Conservation (phyloP, 2,113 vertebrate genomes). For the Scomber colias region DNA sequence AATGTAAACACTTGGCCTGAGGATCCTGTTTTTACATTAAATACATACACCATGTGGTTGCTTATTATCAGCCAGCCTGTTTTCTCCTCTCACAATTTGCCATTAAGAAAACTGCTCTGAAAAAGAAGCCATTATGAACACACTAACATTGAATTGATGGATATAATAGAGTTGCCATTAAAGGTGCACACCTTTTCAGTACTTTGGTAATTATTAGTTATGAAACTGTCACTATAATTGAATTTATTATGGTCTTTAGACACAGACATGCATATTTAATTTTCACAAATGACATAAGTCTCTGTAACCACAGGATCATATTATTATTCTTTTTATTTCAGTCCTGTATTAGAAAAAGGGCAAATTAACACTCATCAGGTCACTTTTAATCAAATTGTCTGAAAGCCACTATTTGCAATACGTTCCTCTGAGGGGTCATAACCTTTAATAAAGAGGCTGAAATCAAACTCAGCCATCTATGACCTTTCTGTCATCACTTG, state of each 20-base stretch:
- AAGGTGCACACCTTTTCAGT: not conserved
- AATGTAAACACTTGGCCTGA: too few relatives aligned
- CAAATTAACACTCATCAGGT: constrained; percentile 7
- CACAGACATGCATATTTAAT: not conserved
- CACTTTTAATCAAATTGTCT: constrained; percentile 34
- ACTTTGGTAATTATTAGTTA: not conserved
- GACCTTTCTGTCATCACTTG: constrained; percentile 59
- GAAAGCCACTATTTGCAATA: constrained; percentile 28
- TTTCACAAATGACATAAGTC: constrained; percentile 3
- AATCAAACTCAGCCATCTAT: constrained; percentile 47
- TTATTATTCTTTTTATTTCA: not conserved
- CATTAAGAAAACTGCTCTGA: not conserved
- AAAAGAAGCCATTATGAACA: not conserved
- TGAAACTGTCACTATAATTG: not conserved
- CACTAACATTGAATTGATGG: not conserved
- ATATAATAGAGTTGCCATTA: not conserved
- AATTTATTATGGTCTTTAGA: not conserved
- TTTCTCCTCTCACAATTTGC: not conserved
- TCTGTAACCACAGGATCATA: not conserved
- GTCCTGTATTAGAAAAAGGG: not conserved
- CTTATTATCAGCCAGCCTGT: not conserved
- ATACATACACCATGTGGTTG: not conserved
- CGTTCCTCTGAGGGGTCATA: constrained; percentile 26
- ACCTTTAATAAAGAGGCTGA: constrained; percentile 42
- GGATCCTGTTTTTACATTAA: not conserved